phyloP scores from a whole-genome alignment of 2,113 vertebrate species.

The Catharus fuscescens region DNA sequence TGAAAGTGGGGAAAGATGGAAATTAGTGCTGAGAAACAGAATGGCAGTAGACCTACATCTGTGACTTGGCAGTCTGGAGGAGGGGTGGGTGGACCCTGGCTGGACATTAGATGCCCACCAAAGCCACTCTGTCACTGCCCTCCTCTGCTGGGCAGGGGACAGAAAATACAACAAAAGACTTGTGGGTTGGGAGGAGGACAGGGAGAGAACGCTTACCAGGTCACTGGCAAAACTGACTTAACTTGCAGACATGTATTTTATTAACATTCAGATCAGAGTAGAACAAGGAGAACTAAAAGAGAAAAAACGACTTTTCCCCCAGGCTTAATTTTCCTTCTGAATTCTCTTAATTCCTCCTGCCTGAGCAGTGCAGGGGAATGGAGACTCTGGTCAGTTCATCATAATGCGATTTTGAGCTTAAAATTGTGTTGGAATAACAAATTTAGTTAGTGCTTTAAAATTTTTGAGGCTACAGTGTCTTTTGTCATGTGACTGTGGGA shows the following conservation, averaged over 20 bases:
- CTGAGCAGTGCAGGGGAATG: neutral
- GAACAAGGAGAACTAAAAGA: neutral
- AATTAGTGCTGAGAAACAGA: neutral
- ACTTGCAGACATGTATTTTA: neutral
- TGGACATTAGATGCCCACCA: neutral
- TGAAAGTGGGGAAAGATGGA: neutral
- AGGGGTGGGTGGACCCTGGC: neutral
- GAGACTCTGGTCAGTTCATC: neutral
- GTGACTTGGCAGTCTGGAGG: neutral
- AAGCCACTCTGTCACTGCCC: neutral
- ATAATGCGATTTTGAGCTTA: neutral
- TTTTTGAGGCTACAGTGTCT: neutral
- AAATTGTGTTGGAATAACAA: neutral
- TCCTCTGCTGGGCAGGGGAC: neutral
- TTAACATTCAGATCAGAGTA: neutral
- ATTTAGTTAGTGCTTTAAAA: neutral
- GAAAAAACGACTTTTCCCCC: rapidly evolving
- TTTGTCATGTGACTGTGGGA: neutral
- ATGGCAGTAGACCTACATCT: rapidly evolving
- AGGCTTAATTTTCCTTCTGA: neutral
- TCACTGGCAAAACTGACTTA: neutral
- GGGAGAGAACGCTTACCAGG: neutral
- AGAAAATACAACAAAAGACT: neutral
- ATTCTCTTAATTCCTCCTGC: neutral
- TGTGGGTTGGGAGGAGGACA: neutral